Base-by-base conservation (phyloP, 2,888 invertebrate species). In the Acleris holmiana region DNA sequence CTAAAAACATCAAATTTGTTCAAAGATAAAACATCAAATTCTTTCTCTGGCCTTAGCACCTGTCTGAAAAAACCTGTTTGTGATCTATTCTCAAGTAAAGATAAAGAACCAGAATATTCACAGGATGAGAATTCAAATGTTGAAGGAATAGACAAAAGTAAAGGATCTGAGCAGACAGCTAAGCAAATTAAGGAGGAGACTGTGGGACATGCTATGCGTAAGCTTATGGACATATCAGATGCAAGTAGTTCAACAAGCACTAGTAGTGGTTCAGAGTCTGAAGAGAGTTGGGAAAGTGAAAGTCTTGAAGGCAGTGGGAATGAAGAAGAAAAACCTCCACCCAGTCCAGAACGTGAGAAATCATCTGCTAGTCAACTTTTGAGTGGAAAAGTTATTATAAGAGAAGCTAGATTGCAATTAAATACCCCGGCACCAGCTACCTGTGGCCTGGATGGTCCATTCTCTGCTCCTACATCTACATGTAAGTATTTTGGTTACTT, bases 351-450 rank as follows among this genome's bases (percentile, higher is more conserved):
- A 69, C 89, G 89, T 72, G 92, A 91, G 54, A 91, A 91, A 67
- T 75, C 86, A 18, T 79, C 84, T 65, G 82, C 89, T 65, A 92
- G 92, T 48, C 94, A 94, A 71, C 78, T 94, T 49, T 85, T 93
- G 29, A 93, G 94, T 73, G 95, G 95, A 13, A 95, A 95, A 82
- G 94, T 95, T 23, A 95, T 96, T 64, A 93, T 96, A 58, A 91
- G 96, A 67, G 95, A 95, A 82, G 95, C 95, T 10, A 93, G 95
- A 72, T 84, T 95, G 65, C 95, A 95, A 73, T 82, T 95, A 65
- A 94, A 93, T 75, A 85, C 90, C 58, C 84, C 88, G 10, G 73
- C 86, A 71, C 82, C 86, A 74, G 78, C 91, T 69, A 77, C 86
- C 40, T 80, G 88, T 51, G 93, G 93, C 15, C 79, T 94, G 54